A percentile compares a stretch with the other conserved stretches of the same genome.
These are phyloP conservation scores for Ciconia maguari DNA, from an alignment of 2,113 vertebrate genomes.

Conservation along the genomic window DNA sequence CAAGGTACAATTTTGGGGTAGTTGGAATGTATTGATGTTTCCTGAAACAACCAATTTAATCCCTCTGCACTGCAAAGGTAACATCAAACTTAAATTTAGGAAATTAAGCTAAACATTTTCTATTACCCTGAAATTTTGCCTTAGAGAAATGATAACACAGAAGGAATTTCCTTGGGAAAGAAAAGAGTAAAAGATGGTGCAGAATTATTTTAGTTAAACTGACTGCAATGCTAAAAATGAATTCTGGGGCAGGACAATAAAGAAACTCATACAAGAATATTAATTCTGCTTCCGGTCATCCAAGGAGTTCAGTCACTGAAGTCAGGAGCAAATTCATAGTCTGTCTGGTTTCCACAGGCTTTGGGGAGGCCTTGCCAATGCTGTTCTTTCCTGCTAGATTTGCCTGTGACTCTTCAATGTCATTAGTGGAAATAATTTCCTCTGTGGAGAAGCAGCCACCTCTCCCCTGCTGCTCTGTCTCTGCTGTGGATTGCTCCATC, in stretches of 20 bases:
- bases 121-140: neutral
- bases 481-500: neutral
- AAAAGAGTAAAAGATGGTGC: neutral
- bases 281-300: conserved; percentile 19
- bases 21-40: neutral
- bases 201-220: conserved; percentile 15
- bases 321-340: neutral
- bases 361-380: neutral
- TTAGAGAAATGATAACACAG: neutral
- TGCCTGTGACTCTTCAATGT: neutral
- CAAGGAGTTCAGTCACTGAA: neutral
- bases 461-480: neutral
- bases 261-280: neutral
- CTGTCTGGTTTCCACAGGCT: neutral
- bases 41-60: neutral
- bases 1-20: neutral
- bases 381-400: neutral
- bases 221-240: conserved; percentile 4
- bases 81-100: neutral
- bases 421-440: neutral
- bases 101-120: conserved; percentile 16
- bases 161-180: conserved; percentile 1
- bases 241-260: neutral
- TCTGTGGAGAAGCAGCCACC: neutral
- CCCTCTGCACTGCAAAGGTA: neutral